A percentile compares a stretch with the other conserved stretches of the same genome.
Evolutionary conservation across 2,888 invertebrate genomes (phyloP).

Genomic region (Ophonus ardosiacus): DNA sequence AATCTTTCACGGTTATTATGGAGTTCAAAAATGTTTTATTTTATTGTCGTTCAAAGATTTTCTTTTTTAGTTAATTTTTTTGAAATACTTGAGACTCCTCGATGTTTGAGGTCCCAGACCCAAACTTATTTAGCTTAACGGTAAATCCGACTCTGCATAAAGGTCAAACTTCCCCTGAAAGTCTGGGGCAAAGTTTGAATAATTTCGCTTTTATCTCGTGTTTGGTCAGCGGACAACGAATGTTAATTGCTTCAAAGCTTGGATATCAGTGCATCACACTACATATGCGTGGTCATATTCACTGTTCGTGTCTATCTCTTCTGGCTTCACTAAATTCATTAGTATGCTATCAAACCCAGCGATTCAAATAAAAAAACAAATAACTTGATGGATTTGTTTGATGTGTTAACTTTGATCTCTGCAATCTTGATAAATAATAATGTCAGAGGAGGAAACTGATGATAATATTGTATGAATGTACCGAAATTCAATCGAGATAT

Average conservation of each 20-base stretch:
- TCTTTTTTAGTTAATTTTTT: too few species aligned
- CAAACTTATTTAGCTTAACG: too few species aligned
- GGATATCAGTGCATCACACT: neutral
- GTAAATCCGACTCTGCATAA: too few species aligned
- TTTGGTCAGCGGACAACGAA: slow-evolving; percentile 1
- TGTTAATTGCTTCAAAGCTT: slow-evolving; percentile 1
- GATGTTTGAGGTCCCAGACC: too few species aligned
- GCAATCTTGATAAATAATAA: neutral
- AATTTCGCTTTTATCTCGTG: slow-evolving; percentile 28
- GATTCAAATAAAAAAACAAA: neutral
- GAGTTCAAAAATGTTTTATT: too few species aligned
- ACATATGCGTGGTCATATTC: neutral
- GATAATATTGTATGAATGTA: neutral
- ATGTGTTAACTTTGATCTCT: neutral
- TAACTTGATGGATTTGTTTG: neutral
- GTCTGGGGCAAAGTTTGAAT: neutral
- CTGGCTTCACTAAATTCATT: neutral
- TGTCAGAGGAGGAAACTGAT: neutral
- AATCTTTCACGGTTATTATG: too few species aligned
- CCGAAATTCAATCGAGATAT: neutral
- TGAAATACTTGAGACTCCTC: too few species aligned
- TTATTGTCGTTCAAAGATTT: too few species aligned
- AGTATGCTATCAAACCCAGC: neutral
- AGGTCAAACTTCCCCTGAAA: too few species aligned
- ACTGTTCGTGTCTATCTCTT: neutral